These are phyloP conservation scores for Sipha flava DNA, from an alignment of 1,140 invertebrate species.

Conservation along the genomic window DNA sequence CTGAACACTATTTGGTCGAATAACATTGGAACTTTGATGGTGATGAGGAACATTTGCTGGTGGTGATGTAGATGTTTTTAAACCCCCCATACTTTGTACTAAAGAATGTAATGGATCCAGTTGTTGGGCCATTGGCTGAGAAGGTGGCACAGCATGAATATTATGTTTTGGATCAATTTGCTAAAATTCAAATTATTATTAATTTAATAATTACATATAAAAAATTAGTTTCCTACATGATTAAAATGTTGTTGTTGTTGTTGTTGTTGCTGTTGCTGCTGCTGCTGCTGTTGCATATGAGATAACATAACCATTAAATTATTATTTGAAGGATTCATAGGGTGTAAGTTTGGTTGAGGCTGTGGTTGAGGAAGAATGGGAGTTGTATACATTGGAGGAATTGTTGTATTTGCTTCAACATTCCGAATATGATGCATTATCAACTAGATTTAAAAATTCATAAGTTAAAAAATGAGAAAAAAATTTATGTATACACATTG, in stretches of 20 bases:
- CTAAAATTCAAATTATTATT: not conserved
- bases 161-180: slow-evolving; percentile 27
- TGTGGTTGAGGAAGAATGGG: slow-evolving; percentile 19
- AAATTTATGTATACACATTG: not conserved
- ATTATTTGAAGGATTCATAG: slow-evolving; percentile 35
- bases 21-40: slow-evolving; percentile 11
- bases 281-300: slow-evolving; percentile 38
- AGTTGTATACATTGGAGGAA: slow-evolving; percentile 38
- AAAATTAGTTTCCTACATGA: not conserved
- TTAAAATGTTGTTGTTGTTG: slow-evolving; percentile 27
- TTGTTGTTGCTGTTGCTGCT: slow-evolving; percentile 26
- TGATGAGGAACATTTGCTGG: not conserved
- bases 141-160: not conserved
- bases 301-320: slow-evolving; percentile 35
- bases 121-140: slow-evolving; percentile 11
- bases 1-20: slow-evolving; percentile 29
- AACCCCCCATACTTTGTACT: slow-evolving; percentile 24
- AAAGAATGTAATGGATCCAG: not conserved
- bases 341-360: slow-evolving; percentile 22
- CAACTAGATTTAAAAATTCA: slow-evolving; percentile 38
- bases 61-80: slow-evolving; percentile 11
- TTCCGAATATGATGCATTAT: slow-evolving; percentile 49
- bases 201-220: not conserved
- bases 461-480: not conserved
- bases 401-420: slow-evolving; percentile 44